Evolutionary conservation across 92 coral and sea anemone species (phyloP), one percentile per base, ranked within the genome.

Genomic region (Epizoanthus rinbou): DNA sequence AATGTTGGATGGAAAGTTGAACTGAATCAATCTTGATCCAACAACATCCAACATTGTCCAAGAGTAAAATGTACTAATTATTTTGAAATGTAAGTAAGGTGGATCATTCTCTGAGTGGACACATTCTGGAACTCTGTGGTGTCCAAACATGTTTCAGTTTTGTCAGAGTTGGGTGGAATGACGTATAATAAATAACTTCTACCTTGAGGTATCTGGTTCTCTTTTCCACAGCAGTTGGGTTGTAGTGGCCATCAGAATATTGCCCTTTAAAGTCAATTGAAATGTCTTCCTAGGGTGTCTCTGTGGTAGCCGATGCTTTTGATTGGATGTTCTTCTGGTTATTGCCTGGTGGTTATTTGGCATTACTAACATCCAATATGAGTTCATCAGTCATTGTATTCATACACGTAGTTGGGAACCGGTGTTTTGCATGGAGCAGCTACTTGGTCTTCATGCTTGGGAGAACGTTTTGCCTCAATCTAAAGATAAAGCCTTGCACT

Each of bases 331-430:
- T 67, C 52, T 47, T 81, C 59, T 8, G 28, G n/a, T n/a, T 81
- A 68, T 23, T 85, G 79, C 18, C 75, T 89, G 25, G 89, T 88
- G 28, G 83, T 86, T 1, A 85, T 84, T 78, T 89, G 84, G 67
- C 92, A 89, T 65, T 89, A 74, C 25, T 85, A 85, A 37, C 92
- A 84, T 2, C 64, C 84, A 10, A n/a, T n/a, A 81, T 85, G 69
- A 64, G 28, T 13, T 78, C 57, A 13, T 91, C 94, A 0, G 81
- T 47, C 88, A 91, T 91, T 15, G 84, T 75, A 83, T 88, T 85
- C 88, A 88, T n/a, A n/a, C n/a, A n/a, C n/a, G n/a, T 88, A n/a
- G 39, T 14, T 5, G 88, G 94, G 80, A 91, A 91, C 91, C 87
- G 85, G 64, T 88, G 88, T 45, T 82, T 91, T 31, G 75, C 84